A percentile compares a stretch with the other conserved stretches of the same genome.
Conservation (phyloP, 2,797 vertebrate species). For the Microchirus variegatus region DNA sequence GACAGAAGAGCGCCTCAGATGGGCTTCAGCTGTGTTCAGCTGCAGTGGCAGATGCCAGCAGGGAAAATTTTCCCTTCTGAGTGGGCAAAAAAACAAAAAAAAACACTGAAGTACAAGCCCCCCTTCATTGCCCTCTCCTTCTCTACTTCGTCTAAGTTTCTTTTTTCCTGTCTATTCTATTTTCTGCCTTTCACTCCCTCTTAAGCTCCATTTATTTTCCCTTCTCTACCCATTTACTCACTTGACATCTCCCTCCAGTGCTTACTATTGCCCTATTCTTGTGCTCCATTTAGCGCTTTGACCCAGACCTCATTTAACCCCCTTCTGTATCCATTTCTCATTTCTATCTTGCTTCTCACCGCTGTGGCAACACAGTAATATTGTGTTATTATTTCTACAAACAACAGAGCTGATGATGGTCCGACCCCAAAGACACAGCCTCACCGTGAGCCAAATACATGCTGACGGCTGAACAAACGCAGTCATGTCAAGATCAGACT, state of each 20-base stretch:
- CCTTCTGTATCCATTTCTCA: constrained; percentile 66
- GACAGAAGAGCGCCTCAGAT: constrained; percentile 87
- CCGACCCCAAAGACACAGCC: constrained; percentile 51
- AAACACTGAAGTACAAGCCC: constrained; percentile 60
- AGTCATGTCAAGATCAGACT: constrained; percentile 36
- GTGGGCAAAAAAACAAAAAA: constrained; percentile 52
- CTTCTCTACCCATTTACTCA: constrained; percentile 32
- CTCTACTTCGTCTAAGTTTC: constrained; percentile 28
- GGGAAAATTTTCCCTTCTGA: constrained; percentile 75
- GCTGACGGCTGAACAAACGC: constrained; percentile 61
- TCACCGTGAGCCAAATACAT: constrained; percentile 54
- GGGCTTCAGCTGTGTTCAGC: constrained; percentile 83
- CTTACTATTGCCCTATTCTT: constrained; percentile 52
- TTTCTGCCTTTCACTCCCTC: constrained; percentile 26
- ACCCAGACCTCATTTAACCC: constrained; percentile 63
- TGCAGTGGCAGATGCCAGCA: constrained; percentile 86
- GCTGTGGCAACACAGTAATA: constrained; percentile 60
- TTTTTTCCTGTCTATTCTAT: constrained; percentile 30
- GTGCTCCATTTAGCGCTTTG: constrained; percentile 57
- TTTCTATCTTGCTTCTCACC: constrained; percentile 55
- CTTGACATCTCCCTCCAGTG: constrained; percentile 46
- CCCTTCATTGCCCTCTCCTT: constrained; percentile 60
- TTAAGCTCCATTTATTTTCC: constrained; percentile 24
- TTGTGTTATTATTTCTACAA: constrained; percentile 62
- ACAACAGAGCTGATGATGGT: constrained; percentile 51